phyloP scores from a whole-genome alignment of 30 jellyfish, hydroid and myxozoan species.

The Mastigias papua region DNA sequence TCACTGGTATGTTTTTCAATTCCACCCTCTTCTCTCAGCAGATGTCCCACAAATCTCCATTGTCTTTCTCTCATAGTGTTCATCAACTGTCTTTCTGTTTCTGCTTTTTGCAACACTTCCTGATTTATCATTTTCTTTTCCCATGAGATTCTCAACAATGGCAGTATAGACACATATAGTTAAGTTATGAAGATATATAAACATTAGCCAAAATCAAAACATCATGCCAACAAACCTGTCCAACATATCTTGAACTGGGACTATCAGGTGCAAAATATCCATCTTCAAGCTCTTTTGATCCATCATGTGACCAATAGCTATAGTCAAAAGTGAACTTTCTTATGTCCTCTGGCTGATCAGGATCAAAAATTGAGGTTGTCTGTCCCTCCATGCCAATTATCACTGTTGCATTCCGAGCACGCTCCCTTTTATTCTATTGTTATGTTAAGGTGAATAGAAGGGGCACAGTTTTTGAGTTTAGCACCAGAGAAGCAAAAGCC shows the following conservation, averaged over 20 bases:
- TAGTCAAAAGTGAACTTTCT: slow-evolving; percentile 82
- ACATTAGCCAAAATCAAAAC: no score
- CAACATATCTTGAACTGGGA: slow-evolving; percentile 61
- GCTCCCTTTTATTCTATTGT: slow-evolving; percentile 76
- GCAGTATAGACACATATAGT: no score
- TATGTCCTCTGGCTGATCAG: slow-evolving; percentile 71
- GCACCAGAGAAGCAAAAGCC: no score
- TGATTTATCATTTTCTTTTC: slow-evolving; percentile 6
- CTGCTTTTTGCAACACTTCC: slow-evolving; percentile 6
- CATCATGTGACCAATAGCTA: slow-evolving; percentile 96
- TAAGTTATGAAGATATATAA: no score
- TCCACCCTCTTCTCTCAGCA: slow-evolving; percentile 18
- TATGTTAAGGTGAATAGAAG: slow-evolving; percentile 56
- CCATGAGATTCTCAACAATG: slow-evolving; percentile 33
- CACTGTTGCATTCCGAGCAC: slow-evolving; percentile 72
- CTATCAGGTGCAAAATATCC: slow-evolving; percentile 88
- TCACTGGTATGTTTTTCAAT: not conserved
- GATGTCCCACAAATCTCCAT: slow-evolving; percentile 20
- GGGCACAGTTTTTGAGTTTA: no score
- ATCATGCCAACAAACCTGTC: slow-evolving; percentile 71
- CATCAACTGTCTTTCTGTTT: not conserved
- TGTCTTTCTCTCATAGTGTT: slow-evolving; percentile 14
- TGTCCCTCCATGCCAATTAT: slow-evolving; percentile 82
- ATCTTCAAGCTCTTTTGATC: slow-evolving; percentile 71
- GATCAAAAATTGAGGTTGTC: slow-evolving; percentile 83